A percentile compares a stretch with the other conserved stretches of the same genome.
Evolutionary conservation across 2,113 vertebrate species (phyloP).

Genomic region (Chlorocebus sabaeus): DNA sequence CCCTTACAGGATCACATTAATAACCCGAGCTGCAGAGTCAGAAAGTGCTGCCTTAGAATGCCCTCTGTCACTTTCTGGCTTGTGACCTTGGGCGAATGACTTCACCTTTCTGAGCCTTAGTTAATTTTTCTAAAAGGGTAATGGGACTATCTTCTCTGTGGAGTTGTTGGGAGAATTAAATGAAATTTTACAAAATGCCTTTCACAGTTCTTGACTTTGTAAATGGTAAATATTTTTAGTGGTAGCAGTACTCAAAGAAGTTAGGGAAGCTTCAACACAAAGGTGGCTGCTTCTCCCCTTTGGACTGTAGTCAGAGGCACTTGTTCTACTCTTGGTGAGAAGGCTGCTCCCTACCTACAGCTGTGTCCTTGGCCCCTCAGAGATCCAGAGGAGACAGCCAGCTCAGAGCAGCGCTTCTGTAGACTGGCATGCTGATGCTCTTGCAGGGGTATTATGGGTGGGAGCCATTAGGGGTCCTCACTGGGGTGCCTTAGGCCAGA

Average conservation of each 20-base stretch:
- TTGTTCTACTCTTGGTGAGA: background rate
- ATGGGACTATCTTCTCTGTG: background rate
- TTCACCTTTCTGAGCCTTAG: background rate
- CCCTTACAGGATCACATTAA: background rate
- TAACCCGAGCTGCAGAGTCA: background rate
- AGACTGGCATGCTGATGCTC: background rate
- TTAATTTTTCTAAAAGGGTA: background rate
- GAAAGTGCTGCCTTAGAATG: background rate
- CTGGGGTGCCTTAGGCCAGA: background rate
- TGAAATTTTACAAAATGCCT: background rate
- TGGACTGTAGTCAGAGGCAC: background rate
- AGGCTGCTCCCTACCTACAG: background rate
- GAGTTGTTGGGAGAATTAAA: background rate
- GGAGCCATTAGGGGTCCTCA: background rate
- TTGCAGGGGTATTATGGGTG: fast-evolving
- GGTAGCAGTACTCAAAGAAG: background rate
- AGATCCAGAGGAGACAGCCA: background rate
- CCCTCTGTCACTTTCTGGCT: background rate
- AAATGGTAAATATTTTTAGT: background rate
- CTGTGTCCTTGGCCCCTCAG: background rate
- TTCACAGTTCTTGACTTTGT: background rate
- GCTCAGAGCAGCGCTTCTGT: background rate
- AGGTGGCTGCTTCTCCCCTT: background rate
- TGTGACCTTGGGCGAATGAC: background rate
- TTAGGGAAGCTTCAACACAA: background rate